Evolutionary conservation across 2,888 invertebrate genomes (phyloP).

Genomic region (Megastigmus dorsalis): DNA sequence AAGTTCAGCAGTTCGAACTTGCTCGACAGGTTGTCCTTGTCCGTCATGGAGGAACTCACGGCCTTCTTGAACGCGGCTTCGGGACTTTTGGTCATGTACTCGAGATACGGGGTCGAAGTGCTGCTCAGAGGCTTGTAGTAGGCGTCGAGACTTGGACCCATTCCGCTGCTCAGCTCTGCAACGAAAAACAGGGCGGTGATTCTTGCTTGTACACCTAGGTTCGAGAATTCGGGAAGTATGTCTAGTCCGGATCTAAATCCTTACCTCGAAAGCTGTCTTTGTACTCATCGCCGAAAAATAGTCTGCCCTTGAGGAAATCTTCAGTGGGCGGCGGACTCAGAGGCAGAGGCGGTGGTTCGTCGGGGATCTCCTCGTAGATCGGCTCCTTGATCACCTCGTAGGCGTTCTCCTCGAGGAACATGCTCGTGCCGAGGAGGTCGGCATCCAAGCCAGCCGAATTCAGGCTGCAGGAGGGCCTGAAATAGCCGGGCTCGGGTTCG

Average conservation of each 20-base stretch:
- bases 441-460: constrained; percentile 60
- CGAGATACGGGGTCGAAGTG: constrained; percentile 27
- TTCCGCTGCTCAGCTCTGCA: constrained; percentile 37
- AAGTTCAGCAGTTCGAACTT: constrained; percentile 94
- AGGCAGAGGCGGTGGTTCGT: constrained; percentile 82
- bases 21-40: constrained; percentile 75
- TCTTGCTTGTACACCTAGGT: too few relatives aligned
- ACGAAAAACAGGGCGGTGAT: constrained; percentile 26
- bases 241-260: background rate
- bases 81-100: constrained; percentile 62
- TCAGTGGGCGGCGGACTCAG: constrained; percentile 84
- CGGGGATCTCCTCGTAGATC: constrained; percentile 75
- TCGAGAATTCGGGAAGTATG: too few relatives aligned
- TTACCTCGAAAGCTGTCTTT: constrained; percentile 57
- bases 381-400: constrained; percentile 75
- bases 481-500: constrained; percentile 64
- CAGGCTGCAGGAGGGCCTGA: constrained; percentile 64
- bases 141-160: constrained; percentile 54
- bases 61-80: constrained; percentile 67
- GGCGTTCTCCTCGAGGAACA: constrained; percentile 72
- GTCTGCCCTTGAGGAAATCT: constrained; percentile 81
- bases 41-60: constrained; percentile 79
- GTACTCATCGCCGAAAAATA: constrained; percentile 75
- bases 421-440: constrained; percentile 68
- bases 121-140: constrained; percentile 52